Evolutionary conservation across 1,140 invertebrate genomes (phyloP), one percentile per base, ranked within the genome.

Genomic region (Hirudo medicinalis): DNA sequence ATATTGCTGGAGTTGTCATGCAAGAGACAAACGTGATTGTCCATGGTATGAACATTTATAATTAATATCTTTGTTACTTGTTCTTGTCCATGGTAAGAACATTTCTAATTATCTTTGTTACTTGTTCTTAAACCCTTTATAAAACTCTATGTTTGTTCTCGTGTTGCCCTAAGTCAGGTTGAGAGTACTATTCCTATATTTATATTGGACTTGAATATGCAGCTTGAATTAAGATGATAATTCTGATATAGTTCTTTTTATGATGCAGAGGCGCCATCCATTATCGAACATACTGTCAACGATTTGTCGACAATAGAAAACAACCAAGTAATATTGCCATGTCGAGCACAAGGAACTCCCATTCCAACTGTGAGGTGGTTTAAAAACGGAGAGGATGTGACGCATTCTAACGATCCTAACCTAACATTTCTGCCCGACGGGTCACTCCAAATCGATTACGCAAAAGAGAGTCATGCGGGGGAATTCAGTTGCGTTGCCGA

Each of bases 291-390:
- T 22, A 69, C 54, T 6, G 53, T 69, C 22, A 72, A 29, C 49
- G 70, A 76, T 29, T 78, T 75, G 20, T 75, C 77, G 22, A 74
- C 79, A 0, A 77, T 81, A 25, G 77, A 80, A 69, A 73, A 74
- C 29, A 78, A 79, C 63, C 75, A 76, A 3, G 74, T 78, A 0
- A 78, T 78, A 3, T 73, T 83, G 32, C 76, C 77, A 0, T 85
- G 84, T 72, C 80, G 79, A 9, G 83, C 83, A 17, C 70, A 74
- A n/a, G 84, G 84, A 13, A 82, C 79, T 13, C 84, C 84, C 15
- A 72, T 74, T 54, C 84, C 84, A 9, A 76, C 73, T 36, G 80
- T 85, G 67, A 78, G 77, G 4, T 85, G 84, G 84, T 81, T 80
- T 70, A 83, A 82, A 75, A 78, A 82, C 68, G 80, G 76, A 27